Percentiles rank a stretch among this genome's conserved stretches.
phyloP scores from a whole-genome alignment of 2,113 vertebrate genomes.

The Python bivittatus region DNA sequence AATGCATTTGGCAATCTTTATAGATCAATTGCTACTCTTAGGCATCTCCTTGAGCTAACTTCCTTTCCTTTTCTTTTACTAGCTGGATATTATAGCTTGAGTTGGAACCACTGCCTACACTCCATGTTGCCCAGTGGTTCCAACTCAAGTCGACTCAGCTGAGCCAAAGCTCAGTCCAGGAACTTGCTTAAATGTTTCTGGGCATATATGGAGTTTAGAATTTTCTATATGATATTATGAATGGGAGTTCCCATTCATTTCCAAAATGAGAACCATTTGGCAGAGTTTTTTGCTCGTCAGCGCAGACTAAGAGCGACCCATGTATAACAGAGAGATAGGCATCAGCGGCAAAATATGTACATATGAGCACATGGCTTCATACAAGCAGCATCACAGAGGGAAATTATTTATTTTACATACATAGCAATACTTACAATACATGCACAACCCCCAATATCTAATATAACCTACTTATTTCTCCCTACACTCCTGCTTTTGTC shows the following conservation, averaged over 20 bases:
- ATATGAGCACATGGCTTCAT: background rate
- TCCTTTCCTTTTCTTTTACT: background rate
- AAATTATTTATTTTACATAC: background rate
- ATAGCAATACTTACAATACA: background rate
- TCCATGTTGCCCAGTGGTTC: background rate
- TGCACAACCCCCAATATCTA: background rate
- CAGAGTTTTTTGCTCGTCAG: background rate
- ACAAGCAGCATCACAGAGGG: background rate
- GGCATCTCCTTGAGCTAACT: background rate
- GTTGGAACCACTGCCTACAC: background rate
- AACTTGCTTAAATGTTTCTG: background rate
- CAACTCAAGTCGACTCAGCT: background rate
- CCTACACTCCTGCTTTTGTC: background rate
- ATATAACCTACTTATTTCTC: background rate
- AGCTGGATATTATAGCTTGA: background rate
- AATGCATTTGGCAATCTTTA: background rate
- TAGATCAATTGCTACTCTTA: background rate
- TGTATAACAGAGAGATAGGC: background rate
- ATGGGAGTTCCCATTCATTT: background rate
- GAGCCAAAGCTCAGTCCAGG: background rate
- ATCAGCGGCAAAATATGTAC: background rate
- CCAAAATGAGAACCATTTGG: background rate
- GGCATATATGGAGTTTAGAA: background rate
- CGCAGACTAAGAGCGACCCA: background rate
- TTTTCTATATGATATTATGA: background rate